These are phyloP conservation scores for Spinus pinus DNA, from an alignment of 2,797 vertebrate genomes.

Conservation along the genomic window DNA sequence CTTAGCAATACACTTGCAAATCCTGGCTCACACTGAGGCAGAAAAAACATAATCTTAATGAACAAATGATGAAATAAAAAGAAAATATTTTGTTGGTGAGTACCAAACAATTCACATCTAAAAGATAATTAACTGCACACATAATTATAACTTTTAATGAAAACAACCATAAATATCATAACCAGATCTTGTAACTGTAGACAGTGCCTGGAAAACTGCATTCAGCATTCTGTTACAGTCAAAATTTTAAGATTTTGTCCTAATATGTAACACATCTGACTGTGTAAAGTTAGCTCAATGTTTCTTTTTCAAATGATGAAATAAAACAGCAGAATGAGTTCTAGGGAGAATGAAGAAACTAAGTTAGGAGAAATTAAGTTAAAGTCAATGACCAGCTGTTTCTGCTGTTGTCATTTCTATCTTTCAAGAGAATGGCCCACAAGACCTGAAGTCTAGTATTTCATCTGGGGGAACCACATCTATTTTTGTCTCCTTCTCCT, in stretches of 20 bases:
- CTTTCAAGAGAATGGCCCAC: background rate
- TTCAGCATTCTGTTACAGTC: background rate
- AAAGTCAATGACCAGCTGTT: background rate
- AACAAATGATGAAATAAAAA: background rate
- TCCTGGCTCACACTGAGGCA: background rate
- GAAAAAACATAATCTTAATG: background rate
- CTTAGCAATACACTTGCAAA: background rate
- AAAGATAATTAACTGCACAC: background rate
- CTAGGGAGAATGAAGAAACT: background rate
- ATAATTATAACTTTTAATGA: background rate
- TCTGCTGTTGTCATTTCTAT: background rate
- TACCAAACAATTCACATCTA: background rate
- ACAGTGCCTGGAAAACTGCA: background rate
- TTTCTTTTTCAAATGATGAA: background rate
- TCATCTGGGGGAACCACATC: fast-evolving
- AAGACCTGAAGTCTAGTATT: background rate
- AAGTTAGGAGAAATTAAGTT: background rate
- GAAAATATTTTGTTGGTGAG: background rate
- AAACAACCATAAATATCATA: background rate
- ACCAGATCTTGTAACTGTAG: background rate
- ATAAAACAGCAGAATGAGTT: background rate
- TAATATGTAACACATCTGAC: background rate
- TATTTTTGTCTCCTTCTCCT: background rate
- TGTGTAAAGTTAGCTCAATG: background rate
- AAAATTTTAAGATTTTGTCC: background rate